phyloP scores from a whole-genome alignment of 64 coral and sea anemone species.

The Hydrozoanthus tunicans region DNA sequence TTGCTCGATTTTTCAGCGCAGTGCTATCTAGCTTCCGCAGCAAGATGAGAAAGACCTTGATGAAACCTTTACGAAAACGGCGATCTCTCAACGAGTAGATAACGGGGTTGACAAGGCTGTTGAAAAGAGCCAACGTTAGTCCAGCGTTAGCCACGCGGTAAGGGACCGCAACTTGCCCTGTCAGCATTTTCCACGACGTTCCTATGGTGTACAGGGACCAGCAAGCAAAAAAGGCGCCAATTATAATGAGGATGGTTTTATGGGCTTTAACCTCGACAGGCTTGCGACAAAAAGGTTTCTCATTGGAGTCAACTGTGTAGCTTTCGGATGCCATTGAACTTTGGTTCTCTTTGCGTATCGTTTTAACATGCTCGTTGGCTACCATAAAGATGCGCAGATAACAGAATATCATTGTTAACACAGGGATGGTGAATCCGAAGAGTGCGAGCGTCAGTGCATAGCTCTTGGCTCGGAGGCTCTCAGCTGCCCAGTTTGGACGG shows the following conservation, averaged over 20 bases:
- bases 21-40: slow-evolving; percentile 35
- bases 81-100: slow-evolving; percentile 46
- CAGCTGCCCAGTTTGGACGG: slow-evolving; percentile 62
- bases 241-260: slow-evolving; percentile 68
- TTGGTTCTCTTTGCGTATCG: slow-evolving; percentile 18
- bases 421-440: slow-evolving; percentile 59
- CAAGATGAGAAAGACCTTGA: slow-evolving; percentile 44
- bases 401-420: slow-evolving; percentile 55
- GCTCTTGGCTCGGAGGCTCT: background rate
- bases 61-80: slow-evolving; percentile 38
- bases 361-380: slow-evolving; percentile 4
- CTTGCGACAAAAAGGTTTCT: background rate
- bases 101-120: slow-evolving; percentile 49
- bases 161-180: slow-evolving; percentile 25
- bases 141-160: slow-evolving; percentile 56
- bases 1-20: slow-evolving; percentile 30
- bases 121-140: slow-evolving; percentile 58
- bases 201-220: slow-evolving; percentile 48
- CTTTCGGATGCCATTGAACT: background rate
- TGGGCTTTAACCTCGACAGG: slow-evolving; percentile 53
- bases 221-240: slow-evolving; percentile 45
- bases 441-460: slow-evolving; percentile 30
- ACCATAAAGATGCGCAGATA: slow-evolving; percentile 61
- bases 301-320: background rate
- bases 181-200: slow-evolving; percentile 45